Base-by-base conservation (phyloP, 2,888 invertebrate species). In the Pachymerium ferrugineum region DNA sequence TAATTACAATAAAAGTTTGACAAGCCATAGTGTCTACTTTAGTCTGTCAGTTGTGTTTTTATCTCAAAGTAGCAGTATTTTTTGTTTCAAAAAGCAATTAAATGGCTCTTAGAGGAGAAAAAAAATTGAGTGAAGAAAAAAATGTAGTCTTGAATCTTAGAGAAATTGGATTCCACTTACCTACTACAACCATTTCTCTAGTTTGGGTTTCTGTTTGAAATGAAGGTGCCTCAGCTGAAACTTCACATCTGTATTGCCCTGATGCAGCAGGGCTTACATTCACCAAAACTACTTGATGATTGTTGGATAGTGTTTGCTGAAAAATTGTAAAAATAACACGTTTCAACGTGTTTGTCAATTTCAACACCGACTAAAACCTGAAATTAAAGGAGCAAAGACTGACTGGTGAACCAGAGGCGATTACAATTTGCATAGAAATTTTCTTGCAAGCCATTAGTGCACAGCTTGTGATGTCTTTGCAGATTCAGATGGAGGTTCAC, bases 181-280 rank as follows among this genome's bases (percentile, higher is more conserved):
- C 72, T 42, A 72, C 30, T 14, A 72, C 72, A 25, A 72, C 16
- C 72, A 72, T 72, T 29, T 38, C 47, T 72, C 42, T 72, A 38
- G 42, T 28, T 16, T 72, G 28, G 14, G 38, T 10, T 4, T 47
- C 72, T 19, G 72, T 72, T 42, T 33, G 42, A 47, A 72, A 72
- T 28, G 72, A 47, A 14, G 72, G 72, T 14, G 72, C 72, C 22
- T 72, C 72, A 8, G 38, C 72, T 12, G 72, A 72, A 29, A 47
- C 72, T 28, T 72, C 72, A 28, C 72, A 72, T 28, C 28, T 25
- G 29, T 72, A 72, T 8, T 25, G 28, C n/a, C 72, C 72, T 12
- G 72, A 72, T 16, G 72, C 38, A 38, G 72, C 22, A 19, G 22
- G 29, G 16, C 30, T 14, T 14, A 72, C 22, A 25, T 72, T 72